phyloP scores from a whole-genome alignment of 2,888 invertebrate genomes.

The Pachymerium ferrugineum region DNA sequence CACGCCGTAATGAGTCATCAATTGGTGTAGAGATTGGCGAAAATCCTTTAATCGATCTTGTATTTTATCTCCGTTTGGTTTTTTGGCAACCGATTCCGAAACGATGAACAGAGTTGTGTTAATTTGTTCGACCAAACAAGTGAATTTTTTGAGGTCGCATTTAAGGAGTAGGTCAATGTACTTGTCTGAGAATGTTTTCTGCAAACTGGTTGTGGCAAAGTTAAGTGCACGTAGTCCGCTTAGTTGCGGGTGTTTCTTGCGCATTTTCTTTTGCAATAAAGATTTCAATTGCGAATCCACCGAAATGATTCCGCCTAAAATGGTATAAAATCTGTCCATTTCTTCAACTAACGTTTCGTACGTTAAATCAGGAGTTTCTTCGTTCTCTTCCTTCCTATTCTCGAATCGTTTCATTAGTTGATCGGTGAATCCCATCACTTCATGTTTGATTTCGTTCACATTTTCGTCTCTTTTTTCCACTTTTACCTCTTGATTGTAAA shows the following conservation, averaged over 20 bases:
- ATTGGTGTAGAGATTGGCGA: neutral
- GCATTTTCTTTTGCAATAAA: neutral
- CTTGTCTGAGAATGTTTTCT: neutral
- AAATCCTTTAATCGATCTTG: neutral
- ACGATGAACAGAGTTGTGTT: neutral
- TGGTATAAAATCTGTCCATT: neutral
- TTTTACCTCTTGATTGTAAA: neutral
- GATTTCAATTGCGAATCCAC: neutral
- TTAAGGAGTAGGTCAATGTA: neutral
- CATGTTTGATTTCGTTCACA: neutral
- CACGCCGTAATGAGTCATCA: neutral
- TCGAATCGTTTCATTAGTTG: neutral
- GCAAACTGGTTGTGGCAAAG: neutral
- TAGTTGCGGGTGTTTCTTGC: neutral
- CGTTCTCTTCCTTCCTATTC: neutral
- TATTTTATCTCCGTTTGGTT: neutral
- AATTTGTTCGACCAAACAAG: neutral
- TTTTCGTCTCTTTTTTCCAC: neutral
- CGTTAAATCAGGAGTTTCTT: too few species aligned
- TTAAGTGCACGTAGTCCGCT: neutral
- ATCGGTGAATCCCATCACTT: neutral
- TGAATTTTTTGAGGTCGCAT: neutral
- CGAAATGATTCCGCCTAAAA: neutral
- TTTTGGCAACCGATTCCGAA: neutral
- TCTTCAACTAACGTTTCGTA: neutral